A percentile compares a stretch with the other conserved stretches of the same genome.
phyloP scores from a whole-genome alignment of 1,140 invertebrate genomes.

The Diabrotica virgifera region DNA sequence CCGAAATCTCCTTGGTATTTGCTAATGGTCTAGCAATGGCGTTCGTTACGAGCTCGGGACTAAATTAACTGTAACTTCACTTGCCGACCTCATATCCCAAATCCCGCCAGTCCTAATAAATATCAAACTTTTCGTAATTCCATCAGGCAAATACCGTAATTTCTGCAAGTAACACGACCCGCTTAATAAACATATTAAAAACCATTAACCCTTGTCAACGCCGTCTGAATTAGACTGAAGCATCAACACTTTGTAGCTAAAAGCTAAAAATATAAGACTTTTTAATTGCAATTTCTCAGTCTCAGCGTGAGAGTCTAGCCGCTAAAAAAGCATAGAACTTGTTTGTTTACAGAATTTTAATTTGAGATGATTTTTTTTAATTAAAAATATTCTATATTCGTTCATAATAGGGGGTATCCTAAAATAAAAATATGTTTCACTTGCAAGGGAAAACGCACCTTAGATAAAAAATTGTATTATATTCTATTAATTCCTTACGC shows the following conservation, averaged over 20 bases:
- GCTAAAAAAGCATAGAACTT: too few relatives aligned
- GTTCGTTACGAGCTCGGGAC: neutral
- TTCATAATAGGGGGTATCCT: too few relatives aligned
- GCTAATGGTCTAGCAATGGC: neutral
- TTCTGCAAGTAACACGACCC: constrained; percentile 1
- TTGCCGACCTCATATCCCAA: neutral
- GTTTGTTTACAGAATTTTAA: too few relatives aligned
- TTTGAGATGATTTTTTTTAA: too few relatives aligned
- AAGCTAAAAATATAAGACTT: too few relatives aligned
- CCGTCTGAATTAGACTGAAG: neutral
- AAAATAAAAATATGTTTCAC: too few relatives aligned
- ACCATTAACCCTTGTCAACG: constrained; percentile 1
- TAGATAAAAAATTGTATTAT: too few relatives aligned
- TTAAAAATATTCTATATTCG: too few relatives aligned
- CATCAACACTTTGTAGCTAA: neutral
- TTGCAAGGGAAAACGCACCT: too few relatives aligned
- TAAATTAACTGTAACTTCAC: neutral
- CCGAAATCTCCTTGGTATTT: neutral
- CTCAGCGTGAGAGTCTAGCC: too few relatives aligned
- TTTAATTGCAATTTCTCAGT: too few relatives aligned
- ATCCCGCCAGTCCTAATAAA: neutral
- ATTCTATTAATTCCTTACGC: too few relatives aligned
- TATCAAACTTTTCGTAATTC: constrained; percentile 3
- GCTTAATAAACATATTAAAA: neutral
- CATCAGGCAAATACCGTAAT: neutral